Percentiles rank a stretch among this genome's conserved stretches.
Conservation (phyloP, 2,797 vertebrate genomes). For the Neosilurus mollespiculum region DNA sequence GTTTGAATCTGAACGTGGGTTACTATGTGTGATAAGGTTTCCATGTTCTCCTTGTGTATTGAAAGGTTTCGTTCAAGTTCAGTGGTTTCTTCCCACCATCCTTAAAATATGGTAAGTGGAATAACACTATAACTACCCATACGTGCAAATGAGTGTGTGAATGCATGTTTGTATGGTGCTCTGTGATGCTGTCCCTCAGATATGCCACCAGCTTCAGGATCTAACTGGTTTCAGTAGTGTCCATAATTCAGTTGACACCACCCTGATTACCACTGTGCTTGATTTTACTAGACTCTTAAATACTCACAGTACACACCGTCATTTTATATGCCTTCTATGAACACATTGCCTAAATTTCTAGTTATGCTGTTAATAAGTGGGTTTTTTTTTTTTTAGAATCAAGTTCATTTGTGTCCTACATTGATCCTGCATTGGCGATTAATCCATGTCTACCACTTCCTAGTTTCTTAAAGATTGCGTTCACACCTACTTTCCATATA, state of each 20-base stretch:
- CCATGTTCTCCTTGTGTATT: neutral
- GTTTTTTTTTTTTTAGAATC: neutral
- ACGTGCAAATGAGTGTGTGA: neutral
- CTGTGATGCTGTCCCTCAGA: neutral
- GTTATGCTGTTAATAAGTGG: neutral
- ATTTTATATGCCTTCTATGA: neutral
- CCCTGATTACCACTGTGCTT: neutral
- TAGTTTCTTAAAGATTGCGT: neutral
- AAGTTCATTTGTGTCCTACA: neutral
- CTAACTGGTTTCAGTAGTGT: neutral
- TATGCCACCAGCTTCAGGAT: neutral
- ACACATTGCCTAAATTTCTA: neutral
- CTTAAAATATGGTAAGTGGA: neutral
- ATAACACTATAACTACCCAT: neutral
- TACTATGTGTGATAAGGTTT: neutral
- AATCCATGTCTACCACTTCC: neutral
- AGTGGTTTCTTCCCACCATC: neutral
- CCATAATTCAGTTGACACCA: neutral
- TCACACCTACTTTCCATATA: neutral
- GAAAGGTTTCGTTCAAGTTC: neutral
- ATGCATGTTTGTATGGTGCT: too few relatives aligned
- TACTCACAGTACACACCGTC: neutral
- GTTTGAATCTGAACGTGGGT: neutral
- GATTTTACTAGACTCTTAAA: neutral
- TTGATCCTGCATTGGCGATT: too few relatives aligned